Evolutionary conservation across 1,140 invertebrate genomes (phyloP).

Genomic region (Philaenus spumarius): DNA sequence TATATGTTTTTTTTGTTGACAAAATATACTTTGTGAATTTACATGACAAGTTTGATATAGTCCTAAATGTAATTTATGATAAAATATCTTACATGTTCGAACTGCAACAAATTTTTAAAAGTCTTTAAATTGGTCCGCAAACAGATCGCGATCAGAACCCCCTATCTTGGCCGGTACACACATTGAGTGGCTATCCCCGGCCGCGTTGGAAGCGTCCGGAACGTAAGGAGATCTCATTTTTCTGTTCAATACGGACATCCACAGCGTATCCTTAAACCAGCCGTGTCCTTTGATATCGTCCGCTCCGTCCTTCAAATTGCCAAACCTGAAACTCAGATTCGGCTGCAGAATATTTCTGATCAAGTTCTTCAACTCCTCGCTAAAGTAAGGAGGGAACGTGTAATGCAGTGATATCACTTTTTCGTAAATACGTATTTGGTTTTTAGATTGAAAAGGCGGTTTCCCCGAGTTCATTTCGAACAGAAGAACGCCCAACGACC

Average conservation of each 20-base stretch:
- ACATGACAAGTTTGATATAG: no score
- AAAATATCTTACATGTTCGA: no score
- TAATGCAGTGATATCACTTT: constrained; percentile 72
- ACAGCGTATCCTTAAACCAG: constrained; percentile 21
- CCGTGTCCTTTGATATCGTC: constrained; percentile 57
- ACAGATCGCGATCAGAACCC: no score
- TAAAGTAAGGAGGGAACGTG: constrained; percentile 59
- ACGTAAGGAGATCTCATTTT: constrained; percentile 17
- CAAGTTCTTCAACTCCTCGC: constrained; percentile 74
- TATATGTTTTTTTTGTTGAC: no score
- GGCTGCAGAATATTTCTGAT: constrained; percentile 77
- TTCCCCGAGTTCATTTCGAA: constrained; percentile 79
- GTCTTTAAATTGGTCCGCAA: no score
- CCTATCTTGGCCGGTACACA: no score
- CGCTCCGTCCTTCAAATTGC: constrained; percentile 81
- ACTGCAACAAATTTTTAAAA: no score
- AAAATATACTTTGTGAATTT: no score
- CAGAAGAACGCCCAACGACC: constrained; percentile 85
- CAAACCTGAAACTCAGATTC: constrained; percentile 82
- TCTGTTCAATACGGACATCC: constrained; percentile 28
- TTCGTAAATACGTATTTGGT: constrained; percentile 87
- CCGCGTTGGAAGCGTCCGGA: background rate
- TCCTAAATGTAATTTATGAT: no score
- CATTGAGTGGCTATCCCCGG: no score
- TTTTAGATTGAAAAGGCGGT: constrained; percentile 74